phyloP scores from a whole-genome alignment of 1,140 invertebrate genomes.

The Amyelois transitella region DNA sequence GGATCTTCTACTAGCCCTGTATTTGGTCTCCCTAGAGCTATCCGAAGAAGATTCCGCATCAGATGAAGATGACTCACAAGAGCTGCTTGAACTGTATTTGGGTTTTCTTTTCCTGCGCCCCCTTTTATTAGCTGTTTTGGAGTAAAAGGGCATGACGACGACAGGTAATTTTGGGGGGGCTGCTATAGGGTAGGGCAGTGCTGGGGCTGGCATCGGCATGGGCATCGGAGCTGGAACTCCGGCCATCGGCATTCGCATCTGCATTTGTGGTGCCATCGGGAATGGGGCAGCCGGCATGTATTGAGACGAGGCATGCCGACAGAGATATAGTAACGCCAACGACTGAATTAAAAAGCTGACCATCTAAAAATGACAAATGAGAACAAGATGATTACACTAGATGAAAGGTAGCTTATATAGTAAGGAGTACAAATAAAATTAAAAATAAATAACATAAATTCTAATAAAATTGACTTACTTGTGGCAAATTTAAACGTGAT shows the following conservation, averaged over 20 bases:
- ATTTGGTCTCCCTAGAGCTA: conserved; percentile 10
- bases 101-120: conserved; percentile 27
- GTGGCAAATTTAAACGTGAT: too few species aligned
- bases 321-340: not conserved
- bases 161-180: conserved; percentile 33
- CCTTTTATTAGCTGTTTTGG: conserved; percentile 19
- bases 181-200: conserved; percentile 7
- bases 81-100: conserved; percentile 9
- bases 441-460: not conserved
- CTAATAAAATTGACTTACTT: not conserved
- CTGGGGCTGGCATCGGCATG: conserved; percentile 18
- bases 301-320: not conserved
- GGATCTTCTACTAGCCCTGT: conserved; percentile 7
- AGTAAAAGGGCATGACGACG: conserved; percentile 45
- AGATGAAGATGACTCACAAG: conserved; percentile 21
- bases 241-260: conserved; percentile 8
- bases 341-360: not conserved
- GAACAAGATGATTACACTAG: too few species aligned
- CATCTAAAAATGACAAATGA: conserved; percentile 16
- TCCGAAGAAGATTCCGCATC: conserved; percentile 11
- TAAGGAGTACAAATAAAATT: too few species aligned
- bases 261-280: conserved; percentile 1
- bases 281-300: conserved; percentile 6
- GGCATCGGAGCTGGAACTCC: conserved; percentile 15
- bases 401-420: too few species aligned